Evolutionary conservation across 2,888 invertebrate genomes (phyloP).

Genomic region (Oscheius sp.): DNA sequence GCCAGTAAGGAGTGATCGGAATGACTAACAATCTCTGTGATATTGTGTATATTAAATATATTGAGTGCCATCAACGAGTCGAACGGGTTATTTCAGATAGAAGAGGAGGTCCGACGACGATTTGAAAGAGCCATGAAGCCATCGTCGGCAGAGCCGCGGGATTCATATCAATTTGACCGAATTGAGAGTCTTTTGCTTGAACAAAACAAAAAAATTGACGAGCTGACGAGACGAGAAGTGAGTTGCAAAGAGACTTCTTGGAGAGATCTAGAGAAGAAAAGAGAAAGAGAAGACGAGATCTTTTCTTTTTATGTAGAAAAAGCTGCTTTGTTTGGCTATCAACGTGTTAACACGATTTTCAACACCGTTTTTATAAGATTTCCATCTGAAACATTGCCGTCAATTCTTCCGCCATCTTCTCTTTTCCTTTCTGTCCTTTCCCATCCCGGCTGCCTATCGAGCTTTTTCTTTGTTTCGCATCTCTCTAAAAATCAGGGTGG

Average conservation of each 20-base stretch:
- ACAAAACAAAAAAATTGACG: not conserved
- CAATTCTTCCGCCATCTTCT: too few relatives aligned
- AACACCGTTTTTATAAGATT: too few relatives aligned
- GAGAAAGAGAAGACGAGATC: too few relatives aligned
- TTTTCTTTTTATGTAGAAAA: too few relatives aligned
- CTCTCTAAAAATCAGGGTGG: too few relatives aligned
- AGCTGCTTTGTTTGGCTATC: too few relatives aligned
- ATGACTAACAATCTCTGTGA: constrained; percentile 10
- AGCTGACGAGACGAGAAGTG: not conserved
- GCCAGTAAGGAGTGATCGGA: constrained; percentile 23
- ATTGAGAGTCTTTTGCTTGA: constrained; percentile 15
- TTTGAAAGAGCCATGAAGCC: not conserved
- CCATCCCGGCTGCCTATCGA: too few relatives aligned
- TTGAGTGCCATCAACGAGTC: not conserved
- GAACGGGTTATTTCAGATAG: not conserved
- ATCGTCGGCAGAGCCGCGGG: not conserved
- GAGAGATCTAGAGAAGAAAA: too few relatives aligned
- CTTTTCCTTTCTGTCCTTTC: too few relatives aligned
- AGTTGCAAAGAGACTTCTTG: not conserved
- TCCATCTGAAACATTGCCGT: too few relatives aligned
- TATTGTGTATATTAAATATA: not conserved
- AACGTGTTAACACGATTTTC: too few relatives aligned
- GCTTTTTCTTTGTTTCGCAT: too few relatives aligned
- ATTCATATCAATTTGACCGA: not conserved
- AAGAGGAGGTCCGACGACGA: constrained; percentile 9